Conservation (phyloP, 1,140 invertebrate genomes). For the Cyrtorhinus lividipennis region DNA sequence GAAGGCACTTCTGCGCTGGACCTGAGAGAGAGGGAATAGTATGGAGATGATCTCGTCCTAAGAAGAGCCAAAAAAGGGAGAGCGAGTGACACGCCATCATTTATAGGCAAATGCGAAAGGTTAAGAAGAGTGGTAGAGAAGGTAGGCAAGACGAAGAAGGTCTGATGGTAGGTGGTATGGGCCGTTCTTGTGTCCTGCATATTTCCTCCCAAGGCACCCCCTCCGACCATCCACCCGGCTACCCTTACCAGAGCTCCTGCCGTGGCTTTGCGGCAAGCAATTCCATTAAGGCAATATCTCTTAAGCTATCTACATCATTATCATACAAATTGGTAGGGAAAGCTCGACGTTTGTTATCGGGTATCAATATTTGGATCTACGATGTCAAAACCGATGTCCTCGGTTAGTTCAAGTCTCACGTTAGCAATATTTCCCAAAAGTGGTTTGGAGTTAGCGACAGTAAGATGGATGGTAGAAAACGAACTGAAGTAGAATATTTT, state of each 20-base stretch:
- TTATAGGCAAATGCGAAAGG: constrained; percentile 2
- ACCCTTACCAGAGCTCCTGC: background rate
- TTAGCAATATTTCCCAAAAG: no score
- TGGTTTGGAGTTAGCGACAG: no score
- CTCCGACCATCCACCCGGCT: background rate
- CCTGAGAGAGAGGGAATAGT: no score
- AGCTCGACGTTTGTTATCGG: background rate
- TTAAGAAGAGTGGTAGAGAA: background rate
- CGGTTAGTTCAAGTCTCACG: no score
- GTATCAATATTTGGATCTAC: no score
- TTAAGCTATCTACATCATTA: background rate
- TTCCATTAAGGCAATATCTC: background rate
- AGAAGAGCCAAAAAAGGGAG: background rate
- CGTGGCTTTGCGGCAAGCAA: background rate
- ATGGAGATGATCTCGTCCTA: constrained; percentile 5
- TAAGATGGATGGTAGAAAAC: no score
- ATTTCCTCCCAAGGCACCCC: background rate
- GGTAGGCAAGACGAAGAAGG: background rate
- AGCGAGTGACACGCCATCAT: constrained; percentile 1
- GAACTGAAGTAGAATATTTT: no score
- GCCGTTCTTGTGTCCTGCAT: background rate
- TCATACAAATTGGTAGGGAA: background rate
- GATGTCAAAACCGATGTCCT: no score
- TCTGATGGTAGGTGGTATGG: background rate
- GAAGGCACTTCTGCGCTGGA: no score